Evolutionary conservation across 2,113 vertebrate species (phyloP).

Genomic region (Myiozetetes cayanensis): DNA sequence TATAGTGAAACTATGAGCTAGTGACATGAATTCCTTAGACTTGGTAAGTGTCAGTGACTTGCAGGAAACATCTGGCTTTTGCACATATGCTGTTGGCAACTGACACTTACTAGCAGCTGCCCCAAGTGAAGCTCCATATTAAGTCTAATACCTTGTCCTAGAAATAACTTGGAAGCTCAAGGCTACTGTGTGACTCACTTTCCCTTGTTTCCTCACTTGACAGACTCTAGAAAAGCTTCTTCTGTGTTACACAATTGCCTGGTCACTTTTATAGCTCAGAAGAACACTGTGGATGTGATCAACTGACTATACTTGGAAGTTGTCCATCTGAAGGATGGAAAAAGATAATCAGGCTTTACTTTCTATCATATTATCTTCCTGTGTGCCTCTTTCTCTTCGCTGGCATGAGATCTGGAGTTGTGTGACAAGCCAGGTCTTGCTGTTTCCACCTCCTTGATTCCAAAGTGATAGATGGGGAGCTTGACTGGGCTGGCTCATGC

Average conservation of each 20-base stretch:
- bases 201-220: background rate
- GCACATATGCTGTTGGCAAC: background rate
- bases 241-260: background rate
- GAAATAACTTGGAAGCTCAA: background rate
- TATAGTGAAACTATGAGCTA: slow-evolving; percentile 39
- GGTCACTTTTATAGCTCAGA: background rate
- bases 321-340: background rate
- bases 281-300: background rate
- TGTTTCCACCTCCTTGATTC: background rate
- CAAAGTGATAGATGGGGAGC: background rate
- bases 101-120: background rate
- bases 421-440: background rate
- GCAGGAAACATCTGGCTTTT: slow-evolving; percentile 52
- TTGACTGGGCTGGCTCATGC: background rate
- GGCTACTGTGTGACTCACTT: background rate
- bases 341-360: background rate
- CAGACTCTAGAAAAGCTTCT: background rate
- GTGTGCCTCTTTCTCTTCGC: background rate
- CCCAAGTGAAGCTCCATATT: background rate
- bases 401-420: background rate
- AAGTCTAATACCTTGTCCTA: background rate
- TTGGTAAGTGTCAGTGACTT: slow-evolving; percentile 38
- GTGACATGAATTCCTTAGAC: slow-evolving; percentile 46
- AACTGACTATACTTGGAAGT: background rate
- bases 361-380: background rate